Conservation (phyloP, 2,888 invertebrate species). For the Esperia sulphurella region DNA sequence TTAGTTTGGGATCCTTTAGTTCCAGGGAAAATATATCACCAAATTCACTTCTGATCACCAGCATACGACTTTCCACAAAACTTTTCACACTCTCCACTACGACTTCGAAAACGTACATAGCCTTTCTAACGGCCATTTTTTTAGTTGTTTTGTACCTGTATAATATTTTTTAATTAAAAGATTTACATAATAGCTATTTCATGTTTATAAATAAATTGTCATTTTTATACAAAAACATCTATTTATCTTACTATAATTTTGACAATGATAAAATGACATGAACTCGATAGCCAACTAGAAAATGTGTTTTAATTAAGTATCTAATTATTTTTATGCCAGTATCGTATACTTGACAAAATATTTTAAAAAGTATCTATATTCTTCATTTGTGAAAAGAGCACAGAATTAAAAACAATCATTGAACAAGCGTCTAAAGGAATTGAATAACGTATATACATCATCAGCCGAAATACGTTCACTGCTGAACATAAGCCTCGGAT, state of each 20-base stretch:
- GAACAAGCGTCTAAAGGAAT: too few relatives aligned
- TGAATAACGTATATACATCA: too few relatives aligned
- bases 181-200: neutral
- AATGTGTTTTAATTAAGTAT: too few relatives aligned
- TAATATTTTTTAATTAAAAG: neutral
- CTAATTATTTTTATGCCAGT: too few relatives aligned
- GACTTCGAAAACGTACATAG: constrained; percentile 69
- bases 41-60: constrained; percentile 63
- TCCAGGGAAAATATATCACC: constrained; percentile 67
- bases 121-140: constrained; percentile 58
- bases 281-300: too few relatives aligned
- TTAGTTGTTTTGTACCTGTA: constrained; percentile 6
- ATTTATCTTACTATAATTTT: neutral
- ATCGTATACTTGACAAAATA: too few relatives aligned
- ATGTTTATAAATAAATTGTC: neutral
- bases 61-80: constrained; percentile 45
- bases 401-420: too few relatives aligned
- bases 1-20: constrained; percentile 65
- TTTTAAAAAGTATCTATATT: too few relatives aligned
- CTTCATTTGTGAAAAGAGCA: too few relatives aligned
- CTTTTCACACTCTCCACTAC: constrained; percentile 58
- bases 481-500: too few relatives aligned
- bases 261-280: neutral
- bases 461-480: too few relatives aligned
- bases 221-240: neutral